These are phyloP conservation scores for Phaenicophaeus curvirostris DNA, from an alignment of 2,797 vertebrate genomes.

Conservation along the genomic window DNA sequence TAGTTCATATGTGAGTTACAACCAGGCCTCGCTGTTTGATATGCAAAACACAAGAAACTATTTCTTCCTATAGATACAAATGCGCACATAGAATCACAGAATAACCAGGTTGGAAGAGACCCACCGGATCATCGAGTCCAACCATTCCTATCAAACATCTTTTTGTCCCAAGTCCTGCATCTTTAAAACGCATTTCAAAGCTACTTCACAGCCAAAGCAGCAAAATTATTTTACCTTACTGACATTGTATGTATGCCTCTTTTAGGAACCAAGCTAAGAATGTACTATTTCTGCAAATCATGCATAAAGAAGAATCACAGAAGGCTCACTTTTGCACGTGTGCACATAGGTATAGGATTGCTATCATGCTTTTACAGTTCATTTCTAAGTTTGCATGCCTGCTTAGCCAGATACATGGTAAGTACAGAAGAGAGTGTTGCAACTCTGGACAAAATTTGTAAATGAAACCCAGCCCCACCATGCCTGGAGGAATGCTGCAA, in stretches of 20 bases:
- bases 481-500: conserved; percentile 42
- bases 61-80: neutral
- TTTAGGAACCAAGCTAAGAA: neutral
- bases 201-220: neutral
- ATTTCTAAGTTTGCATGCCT: neutral
- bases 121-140: too few relatives aligned
- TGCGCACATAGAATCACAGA: too few relatives aligned
- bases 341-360: neutral
- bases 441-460: conserved; percentile 25
- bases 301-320: neutral
- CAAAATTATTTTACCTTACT: neutral
- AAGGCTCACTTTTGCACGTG: neutral
- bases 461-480: conserved; percentile 33
- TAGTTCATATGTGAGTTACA: neutral
- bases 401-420: neutral
- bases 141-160: too few relatives aligned
- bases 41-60: neutral
- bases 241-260: fast-evolving
- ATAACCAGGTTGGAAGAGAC: too few relatives aligned
- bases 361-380: neutral
- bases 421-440: neutral
- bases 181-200: neutral
- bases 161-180: neutral
- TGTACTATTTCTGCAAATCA: neutral
- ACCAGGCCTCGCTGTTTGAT: neutral